phyloP scores from a whole-genome alignment of 2,888 invertebrate genomes.

The Pantelozetes paolii region DNA sequence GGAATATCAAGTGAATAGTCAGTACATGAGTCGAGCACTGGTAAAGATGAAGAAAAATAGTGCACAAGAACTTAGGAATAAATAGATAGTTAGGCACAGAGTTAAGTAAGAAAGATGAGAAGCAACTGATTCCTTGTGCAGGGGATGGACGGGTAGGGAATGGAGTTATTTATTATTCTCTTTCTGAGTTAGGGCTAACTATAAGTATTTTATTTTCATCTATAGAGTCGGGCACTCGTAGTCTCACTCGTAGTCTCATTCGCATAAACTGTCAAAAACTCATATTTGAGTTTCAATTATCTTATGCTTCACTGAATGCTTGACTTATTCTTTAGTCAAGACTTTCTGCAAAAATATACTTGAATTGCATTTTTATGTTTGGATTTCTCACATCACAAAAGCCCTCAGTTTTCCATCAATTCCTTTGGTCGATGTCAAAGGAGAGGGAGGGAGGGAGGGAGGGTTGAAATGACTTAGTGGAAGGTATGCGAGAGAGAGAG shows the following conservation, averaged over 20 bases:
- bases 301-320: conserved; percentile 4
- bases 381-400: neutral
- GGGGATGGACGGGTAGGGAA: too few relatives aligned
- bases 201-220: neutral
- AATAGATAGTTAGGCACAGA: neutral
- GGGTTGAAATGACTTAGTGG: neutral
- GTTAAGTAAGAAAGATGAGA: neutral
- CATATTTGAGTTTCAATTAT: conserved; percentile 35
- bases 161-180: neutral
- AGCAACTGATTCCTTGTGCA: neutral
- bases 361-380: conserved; percentile 9
- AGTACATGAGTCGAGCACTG: neutral
- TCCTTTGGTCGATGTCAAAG: too few relatives aligned
- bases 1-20: neutral
- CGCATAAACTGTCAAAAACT: conserved; percentile 6
- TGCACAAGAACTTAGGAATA: neutral
- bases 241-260: neutral
- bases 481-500: neutral
- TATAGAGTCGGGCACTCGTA: too few relatives aligned
- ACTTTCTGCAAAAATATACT: neutral
- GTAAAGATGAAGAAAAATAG: neutral
- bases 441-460: neutral
- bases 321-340: neutral
- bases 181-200: neutral
- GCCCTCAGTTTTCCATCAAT: too few relatives aligned